Conservation (phyloP, 2,888 invertebrate species). For the Allophyes oxyacanthae region DNA sequence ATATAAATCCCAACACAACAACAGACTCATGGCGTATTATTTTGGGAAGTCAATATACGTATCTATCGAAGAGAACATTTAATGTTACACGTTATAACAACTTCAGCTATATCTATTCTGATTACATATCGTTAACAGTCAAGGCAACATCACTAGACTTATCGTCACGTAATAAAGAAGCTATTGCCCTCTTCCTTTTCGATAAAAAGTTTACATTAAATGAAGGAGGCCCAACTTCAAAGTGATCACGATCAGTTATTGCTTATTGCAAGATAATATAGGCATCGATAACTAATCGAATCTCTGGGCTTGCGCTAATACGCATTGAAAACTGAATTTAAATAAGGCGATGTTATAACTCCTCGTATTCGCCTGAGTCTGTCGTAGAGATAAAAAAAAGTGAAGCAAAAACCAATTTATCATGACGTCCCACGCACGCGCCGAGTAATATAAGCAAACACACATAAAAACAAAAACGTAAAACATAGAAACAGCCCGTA, state of each 20-base stretch:
- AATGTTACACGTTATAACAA: slow-evolving; percentile 50
- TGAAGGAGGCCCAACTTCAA: slow-evolving; percentile 72
- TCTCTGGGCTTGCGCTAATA: slow-evolving; percentile 64
- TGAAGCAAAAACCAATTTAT: slow-evolving; percentile 85
- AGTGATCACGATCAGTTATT: slow-evolving; percentile 42
- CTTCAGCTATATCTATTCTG: slow-evolving; percentile 47
- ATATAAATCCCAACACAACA: slow-evolving; percentile 73
- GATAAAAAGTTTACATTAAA: slow-evolving; percentile 70
- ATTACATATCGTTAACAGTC: slow-evolving; percentile 55
- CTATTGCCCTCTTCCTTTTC: slow-evolving; percentile 74
- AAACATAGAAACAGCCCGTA: slow-evolving; percentile 79
- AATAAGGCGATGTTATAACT: slow-evolving; percentile 76
- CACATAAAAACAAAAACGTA: slow-evolving; percentile 78
- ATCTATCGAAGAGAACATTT: slow-evolving; percentile 43
- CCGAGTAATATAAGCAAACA: slow-evolving; percentile 82
- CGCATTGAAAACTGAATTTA: slow-evolving; percentile 71
- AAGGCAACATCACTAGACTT: slow-evolving; percentile 54
- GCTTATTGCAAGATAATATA: slow-evolving; percentile 54
- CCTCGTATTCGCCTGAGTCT: slow-evolving; percentile 80
- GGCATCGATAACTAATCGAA: slow-evolving; percentile 58
- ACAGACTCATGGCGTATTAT: slow-evolving; percentile 66
- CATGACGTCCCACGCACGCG: slow-evolving; percentile 85
- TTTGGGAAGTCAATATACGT: slow-evolving; percentile 33
- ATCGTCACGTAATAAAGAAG: slow-evolving; percentile 65
- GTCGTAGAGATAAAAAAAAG: slow-evolving; percentile 79